A percentile compares a stretch with the other conserved stretches of the same genome.
phyloP scores from a whole-genome alignment of 2,113 vertebrate species.

The Hypocryptadius cinnamomeus region DNA sequence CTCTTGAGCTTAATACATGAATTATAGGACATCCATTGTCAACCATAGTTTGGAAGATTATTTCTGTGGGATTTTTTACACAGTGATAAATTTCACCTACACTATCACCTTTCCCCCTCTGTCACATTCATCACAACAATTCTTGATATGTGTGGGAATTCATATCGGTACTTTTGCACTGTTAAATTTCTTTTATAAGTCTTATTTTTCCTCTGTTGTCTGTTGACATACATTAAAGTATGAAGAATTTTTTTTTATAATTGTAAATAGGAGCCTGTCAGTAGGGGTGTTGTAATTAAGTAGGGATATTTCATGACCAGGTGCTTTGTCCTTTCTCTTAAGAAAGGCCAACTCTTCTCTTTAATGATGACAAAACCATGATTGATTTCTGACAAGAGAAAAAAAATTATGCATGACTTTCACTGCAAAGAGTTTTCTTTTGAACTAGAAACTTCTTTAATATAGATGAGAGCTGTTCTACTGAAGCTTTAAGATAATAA shows the following conservation, averaged over 20 bases:
- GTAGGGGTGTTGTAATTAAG: background rate
- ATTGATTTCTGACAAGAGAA: background rate
- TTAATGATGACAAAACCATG: background rate
- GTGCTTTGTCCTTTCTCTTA: background rate
- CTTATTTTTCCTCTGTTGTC: background rate
- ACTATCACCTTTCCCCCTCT: background rate
- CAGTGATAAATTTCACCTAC: background rate
- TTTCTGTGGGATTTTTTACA: background rate
- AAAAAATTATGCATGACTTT: background rate
- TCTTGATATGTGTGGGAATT: background rate
- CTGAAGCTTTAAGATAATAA: conserved; percentile 22
- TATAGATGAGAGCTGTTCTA: background rate
- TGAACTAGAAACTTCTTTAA: conserved; percentile 4
- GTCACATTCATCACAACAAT: background rate
- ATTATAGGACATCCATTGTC: background rate
- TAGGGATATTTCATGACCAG: background rate
- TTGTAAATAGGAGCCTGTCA: background rate
- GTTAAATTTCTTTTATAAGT: background rate
- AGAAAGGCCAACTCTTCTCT: background rate
- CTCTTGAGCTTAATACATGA: background rate
- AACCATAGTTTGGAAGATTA: background rate
- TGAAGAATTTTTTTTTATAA: background rate
- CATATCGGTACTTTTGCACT: background rate
- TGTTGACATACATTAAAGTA: background rate
- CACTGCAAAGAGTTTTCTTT: background rate